Evolutionary conservation across 2,797 vertebrate species (phyloP), one percentile per base, ranked within the genome.

Genomic region (Naso thynnoides): DNA sequence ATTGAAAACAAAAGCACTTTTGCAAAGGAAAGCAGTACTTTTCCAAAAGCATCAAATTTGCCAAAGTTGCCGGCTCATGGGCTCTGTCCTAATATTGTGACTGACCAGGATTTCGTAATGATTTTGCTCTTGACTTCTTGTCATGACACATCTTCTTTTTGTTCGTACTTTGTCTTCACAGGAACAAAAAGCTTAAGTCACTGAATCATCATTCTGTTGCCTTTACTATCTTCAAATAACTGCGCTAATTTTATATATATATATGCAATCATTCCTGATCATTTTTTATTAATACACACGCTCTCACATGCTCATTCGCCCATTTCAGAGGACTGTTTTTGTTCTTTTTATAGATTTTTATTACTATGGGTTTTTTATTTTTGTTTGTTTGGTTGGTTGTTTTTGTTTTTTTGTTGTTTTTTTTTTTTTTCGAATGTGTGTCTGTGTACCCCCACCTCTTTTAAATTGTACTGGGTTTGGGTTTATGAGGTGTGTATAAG

Each of bases 1-100:
- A 59, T 42, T 56, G 4, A 60, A 42, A 57, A 63, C 49, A 31
- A 24, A 71, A 73, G 82, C 81, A 86, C 81, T 88, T 86, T 70
- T 61, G 24, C 2, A n/a, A 13, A 31, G 16, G 5, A 33, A 24
- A 42, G 27, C 38, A n/a, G 83, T 70, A 24, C 78, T 85, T 78
- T 78, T 6, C 49, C 23, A 56, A 27, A 63, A 18, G 21, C 4
- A 26, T 27, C 19, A 72, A 42, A 74, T 48, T 75, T 69, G 31
- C 67, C 47, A 61, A 62, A 78, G 27, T 61, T 58, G 15, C 36
- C 0, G 0, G 6, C 31, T 63, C 31, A 59, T 47, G 18, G 3
- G n/a, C 18, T 54, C 1, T 84, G 63, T 70, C 15, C 1, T 55
- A 72, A 82, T 26, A 5, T 23, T 3, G 60, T 45, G n/a, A 9